Evolutionary conservation across 2,888 invertebrate genomes (phyloP).

Genomic region (Orgyia antiqua): DNA sequence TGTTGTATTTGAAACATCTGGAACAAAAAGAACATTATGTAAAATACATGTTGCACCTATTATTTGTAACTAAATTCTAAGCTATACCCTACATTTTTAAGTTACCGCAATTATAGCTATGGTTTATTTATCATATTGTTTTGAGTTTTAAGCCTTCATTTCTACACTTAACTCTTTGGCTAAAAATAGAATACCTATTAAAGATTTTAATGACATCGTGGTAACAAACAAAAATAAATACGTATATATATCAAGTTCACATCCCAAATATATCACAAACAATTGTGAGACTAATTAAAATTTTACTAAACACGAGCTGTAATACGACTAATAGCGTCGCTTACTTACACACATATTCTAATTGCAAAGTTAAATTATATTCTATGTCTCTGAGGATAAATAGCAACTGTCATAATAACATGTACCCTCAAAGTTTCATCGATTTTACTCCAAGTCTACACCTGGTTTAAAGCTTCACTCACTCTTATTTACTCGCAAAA

Average conservation of each 20-base stretch:
- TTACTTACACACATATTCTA: constrained; percentile 42
- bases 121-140: too few relatives aligned
- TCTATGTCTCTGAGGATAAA: constrained; percentile 51
- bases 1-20: constrained; percentile 59
- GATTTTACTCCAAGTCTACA: constrained; percentile 61
- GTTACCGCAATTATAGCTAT: too few relatives aligned
- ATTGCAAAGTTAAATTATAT: constrained; percentile 44
- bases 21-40: constrained; percentile 38
- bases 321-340: constrained; percentile 41
- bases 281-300: constrained; percentile 30
- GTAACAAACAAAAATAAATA: too few relatives aligned
- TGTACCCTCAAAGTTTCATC: constrained; percentile 63
- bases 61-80: neutral
- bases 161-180: constrained; percentile 3
- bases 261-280: constrained; percentile 23
- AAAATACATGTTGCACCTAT: too few relatives aligned
- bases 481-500: constrained; percentile 71
- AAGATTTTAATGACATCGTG: too few relatives aligned
- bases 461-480: constrained; percentile 71
- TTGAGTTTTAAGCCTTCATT: constrained; percentile 10
- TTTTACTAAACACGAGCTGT: constrained; percentile 36
- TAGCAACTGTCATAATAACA: constrained; percentile 71
- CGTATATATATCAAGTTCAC: too few relatives aligned
- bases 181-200: too few relatives aligned
- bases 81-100: neutral